Percentiles rank a stretch among this genome's conserved stretches.
These are phyloP conservation scores for Pinctada fucata DNA, from an alignment of 2,888 invertebrate species.

Conservation along the genomic window DNA sequence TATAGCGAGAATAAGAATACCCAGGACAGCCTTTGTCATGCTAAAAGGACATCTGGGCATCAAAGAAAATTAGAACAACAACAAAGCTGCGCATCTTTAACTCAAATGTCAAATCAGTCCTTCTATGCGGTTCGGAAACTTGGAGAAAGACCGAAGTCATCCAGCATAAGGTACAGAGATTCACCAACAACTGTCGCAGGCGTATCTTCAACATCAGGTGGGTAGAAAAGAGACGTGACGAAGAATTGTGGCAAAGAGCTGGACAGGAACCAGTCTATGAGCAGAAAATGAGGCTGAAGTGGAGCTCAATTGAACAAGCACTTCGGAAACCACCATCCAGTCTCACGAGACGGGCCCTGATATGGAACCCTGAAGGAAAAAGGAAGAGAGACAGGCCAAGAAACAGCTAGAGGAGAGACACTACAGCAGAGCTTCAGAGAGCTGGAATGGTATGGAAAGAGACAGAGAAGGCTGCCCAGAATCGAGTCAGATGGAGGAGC, in stretches of 20 bases:
- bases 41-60: slow-evolving; percentile 15
- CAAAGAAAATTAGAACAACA: not conserved
- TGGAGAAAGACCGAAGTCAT: not conserved
- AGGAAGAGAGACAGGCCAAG: not conserved
- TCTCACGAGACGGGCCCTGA: slow-evolving; percentile 1
- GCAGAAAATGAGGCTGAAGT: not conserved
- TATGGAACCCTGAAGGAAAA: not conserved
- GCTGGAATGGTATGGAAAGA: not conserved
- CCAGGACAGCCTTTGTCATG: slow-evolving; percentile 9
- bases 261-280: not conserved
- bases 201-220: not conserved
- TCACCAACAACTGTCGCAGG: not conserved
- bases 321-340: slow-evolving; percentile 7
- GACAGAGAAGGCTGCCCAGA: slow-evolving; percentile 2
- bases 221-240: not conserved
- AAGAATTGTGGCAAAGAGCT: slow-evolving; percentile 6
- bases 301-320: not conserved
- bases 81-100: not conserved
- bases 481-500: not conserved
- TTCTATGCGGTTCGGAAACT: not conserved
- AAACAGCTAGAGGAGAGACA: no score
- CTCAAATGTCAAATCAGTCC: slow-evolving; percentile 3
- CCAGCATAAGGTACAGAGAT: slow-evolving; percentile 2
- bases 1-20: slow-evolving; percentile 2
- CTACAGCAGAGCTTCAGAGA: no score